Conservation (phyloP, 2,113 vertebrate species). For the Macroglossus sobrinus region DNA sequence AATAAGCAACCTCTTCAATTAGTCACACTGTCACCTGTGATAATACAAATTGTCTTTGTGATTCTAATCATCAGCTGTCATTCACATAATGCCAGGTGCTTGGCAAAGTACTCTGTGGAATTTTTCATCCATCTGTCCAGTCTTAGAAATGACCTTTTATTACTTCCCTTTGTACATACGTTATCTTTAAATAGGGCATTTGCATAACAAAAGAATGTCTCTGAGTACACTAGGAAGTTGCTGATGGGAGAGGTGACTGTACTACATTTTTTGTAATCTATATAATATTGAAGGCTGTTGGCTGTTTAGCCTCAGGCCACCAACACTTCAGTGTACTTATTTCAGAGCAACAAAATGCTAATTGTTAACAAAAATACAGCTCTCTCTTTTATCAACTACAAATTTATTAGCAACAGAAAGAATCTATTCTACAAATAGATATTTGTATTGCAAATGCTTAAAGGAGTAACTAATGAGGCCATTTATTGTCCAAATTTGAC, state of each 20-base stretch:
- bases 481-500: slow-evolving; percentile 53
- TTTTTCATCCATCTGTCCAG: slow-evolving; percentile 63
- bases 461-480: neutral
- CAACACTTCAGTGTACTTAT: neutral
- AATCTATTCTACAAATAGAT: slow-evolving; percentile 33
- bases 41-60: slow-evolving; percentile 55
- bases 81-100: slow-evolving; percentile 51
- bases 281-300: neutral
- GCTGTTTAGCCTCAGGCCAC: neutral
- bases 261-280: neutral
- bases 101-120: slow-evolving; percentile 34
- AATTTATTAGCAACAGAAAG: slow-evolving; percentile 54
- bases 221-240: neutral
- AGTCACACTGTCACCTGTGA: slow-evolving; percentile 67
- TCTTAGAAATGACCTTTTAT: slow-evolving; percentile 53
- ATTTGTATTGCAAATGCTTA: slow-evolving; percentile 6
- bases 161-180: neutral
- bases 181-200: slow-evolving; percentile 49
- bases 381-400: neutral
- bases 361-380: slow-evolving; percentile 31
- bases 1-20: slow-evolving; percentile 63
- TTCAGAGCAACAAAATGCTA: slow-evolving; percentile 23
- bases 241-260: neutral
- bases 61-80: slow-evolving; percentile 59
- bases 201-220: neutral